Base-by-base conservation (phyloP, 1,140 invertebrate species). In the Conus ventricosus region DNA sequence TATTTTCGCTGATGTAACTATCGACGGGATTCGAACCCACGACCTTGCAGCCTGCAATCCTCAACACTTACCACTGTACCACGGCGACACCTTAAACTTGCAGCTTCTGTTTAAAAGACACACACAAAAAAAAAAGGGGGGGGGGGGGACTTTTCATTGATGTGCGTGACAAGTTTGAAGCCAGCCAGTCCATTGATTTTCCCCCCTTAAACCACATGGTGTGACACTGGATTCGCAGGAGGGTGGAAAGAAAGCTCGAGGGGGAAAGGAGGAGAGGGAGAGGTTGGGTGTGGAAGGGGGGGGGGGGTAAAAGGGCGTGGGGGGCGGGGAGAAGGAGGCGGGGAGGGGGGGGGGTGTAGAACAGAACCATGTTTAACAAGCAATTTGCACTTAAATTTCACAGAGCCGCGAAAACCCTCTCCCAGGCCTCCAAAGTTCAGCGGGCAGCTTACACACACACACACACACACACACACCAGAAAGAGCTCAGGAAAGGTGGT, bases 331-430 rank as follows among this genome's bases (percentile, higher is more conserved):
- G 57, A 4, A 4, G 15, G 57, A 60, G 57, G 8, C 15, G 15
- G 57, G 57, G 57, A 4, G 57, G 57, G 57, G 57, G 57, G 1
- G 57, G 57, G 57, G 15, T 11, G 57, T 11, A 60, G 57, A 8
- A 60, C 57, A 25, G 63, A 63, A 85, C 84, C 57, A 63, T 75
- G 84, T 85, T 85, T 85, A 85, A 85, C 84, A 85, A 85, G 84
- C 84, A 85, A 85, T 85, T 85, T 85, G 84, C 84, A 85, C 84
- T 85, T 85, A 51, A 85, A 85, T 85, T 85, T 85, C 53, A 78
- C 84, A 53, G 63, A 75, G 67, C 63, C 71, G 67, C 75, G 84
- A 76, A 85, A 85, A 76, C 63, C 25, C 60, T 85, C 55, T 57
- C 55, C 39, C 27, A 20, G 84, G 57, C 75, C 51, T 63, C 51